Base-by-base conservation (phyloP, 2,797 vertebrate genomes). In the Columba guinea region DNA sequence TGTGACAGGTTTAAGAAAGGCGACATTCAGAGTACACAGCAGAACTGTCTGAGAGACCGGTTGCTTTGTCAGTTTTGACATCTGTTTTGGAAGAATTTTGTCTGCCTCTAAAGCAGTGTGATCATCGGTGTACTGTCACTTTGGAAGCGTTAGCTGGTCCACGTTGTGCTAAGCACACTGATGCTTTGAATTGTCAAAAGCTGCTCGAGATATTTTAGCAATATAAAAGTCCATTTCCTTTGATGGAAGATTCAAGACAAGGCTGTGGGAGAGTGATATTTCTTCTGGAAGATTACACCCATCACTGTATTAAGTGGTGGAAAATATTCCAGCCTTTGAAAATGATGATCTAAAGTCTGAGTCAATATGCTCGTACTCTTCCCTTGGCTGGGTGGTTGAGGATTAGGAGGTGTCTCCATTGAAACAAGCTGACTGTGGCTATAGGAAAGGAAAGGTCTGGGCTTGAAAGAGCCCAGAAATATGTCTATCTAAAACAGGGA, bases 221-320 rank as follows among this genome's bases (percentile, higher is more conserved):
- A 80, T 76, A 53, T 51, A 46, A 78, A 73, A 82, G 52, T 62
- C 78, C 52, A 9, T 95, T 93, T 93, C 67, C 87, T 84, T 88
- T 82, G 74, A 86, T 14, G 12, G 80, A 35, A 78, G 44, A 94
- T 75, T 96, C 84, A 86, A 89, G 74, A 77, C n/a, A 63, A 82
- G 58, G 58, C 70, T 84, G 79, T 41, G 58, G 84, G 84, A 92
- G 60, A 89, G 65, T 75, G 71, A 51, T 70, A 82, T 90, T 92
- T 96, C 83, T 90, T 86, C 90, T 96, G 93, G 76, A 96, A 94
- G 93, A 93, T 88, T 94, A 81, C 78, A 94, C 67, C 24, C 78
- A 89, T 94, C 93, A 77, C 94, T 95, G 84, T 85, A 90, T 89
- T 79, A 93, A 95, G 90, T 95, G 89, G 69, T 7, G 1, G 81